Evolutionary conservation across 2,113 vertebrate genomes (phyloP), one percentile per base, ranked within the genome.

Genomic region (Archocentrus centrarchus): DNA sequence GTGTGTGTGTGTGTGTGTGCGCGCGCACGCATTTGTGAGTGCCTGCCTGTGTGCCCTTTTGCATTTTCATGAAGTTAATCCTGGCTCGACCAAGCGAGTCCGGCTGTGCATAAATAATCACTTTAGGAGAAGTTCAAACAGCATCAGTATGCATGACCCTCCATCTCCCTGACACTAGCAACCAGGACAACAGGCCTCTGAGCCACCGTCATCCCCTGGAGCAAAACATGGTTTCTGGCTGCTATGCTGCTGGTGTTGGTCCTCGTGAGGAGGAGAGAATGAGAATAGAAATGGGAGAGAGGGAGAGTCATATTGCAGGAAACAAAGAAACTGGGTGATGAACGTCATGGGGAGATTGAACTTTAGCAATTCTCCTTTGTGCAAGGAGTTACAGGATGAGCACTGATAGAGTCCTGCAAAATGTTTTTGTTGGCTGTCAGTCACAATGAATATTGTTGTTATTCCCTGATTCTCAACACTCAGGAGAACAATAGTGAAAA

Each of bases 71-170:
- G 92, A 91, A 90, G 93, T 92, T 93, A 94, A 95, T 93, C 88
- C 91, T 62, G 35, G 90, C 88, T 81, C 70, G 78, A 81, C 79
- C 87, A 80, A 91, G 86, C 87, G 35, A 87, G 86, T 88, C 91
- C 87, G 82, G 89, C 92, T 88, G 88, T 91, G 91, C 94, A 95
- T 94, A 93, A 93, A 92, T 94, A 94, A 94, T 94, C 88, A 95
- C 93, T 95, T 93, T 85, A 93, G 90, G 83, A 90, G 83, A 88
- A 90, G 91, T 92, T 94, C 89, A 94, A 95, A 94, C 91, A 91
- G 75, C 87, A 95, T 95, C 92, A 94, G 92, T 93, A 95, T 95
- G 94, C 93, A 94, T 93, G 92, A 94, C 79, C 82, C 90, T 91
- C 70, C 85, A 79, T 95, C 89, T 91, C 92, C 91, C 77, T 82